phyloP scores from a whole-genome alignment of 2,888 invertebrate species.

The Drosophila paranaensis region DNA sequence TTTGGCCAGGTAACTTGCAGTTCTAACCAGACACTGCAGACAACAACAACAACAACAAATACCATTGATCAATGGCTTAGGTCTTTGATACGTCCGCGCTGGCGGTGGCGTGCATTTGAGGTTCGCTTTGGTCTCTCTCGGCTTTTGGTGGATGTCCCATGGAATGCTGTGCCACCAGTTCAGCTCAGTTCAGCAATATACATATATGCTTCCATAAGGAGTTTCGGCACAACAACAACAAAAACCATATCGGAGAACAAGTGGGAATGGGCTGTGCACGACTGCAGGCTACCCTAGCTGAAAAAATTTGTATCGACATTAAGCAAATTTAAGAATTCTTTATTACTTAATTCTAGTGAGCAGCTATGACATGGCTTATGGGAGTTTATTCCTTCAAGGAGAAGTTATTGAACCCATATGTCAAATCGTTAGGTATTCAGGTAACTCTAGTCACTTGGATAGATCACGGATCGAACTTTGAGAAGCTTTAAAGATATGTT shows the following conservation, averaged over 20 bases:
- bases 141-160: slow-evolving; percentile 77
- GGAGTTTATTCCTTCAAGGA: no score
- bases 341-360: no score
- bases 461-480: no score
- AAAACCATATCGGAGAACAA: slow-evolving; percentile 11
- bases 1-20: slow-evolving; percentile 75
- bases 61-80: slow-evolving; percentile 77
- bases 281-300: neutral
- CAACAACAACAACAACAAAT: slow-evolving; percentile 62
- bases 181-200: slow-evolving; percentile 65
- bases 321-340: no score
- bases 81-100: slow-evolving; percentile 76
- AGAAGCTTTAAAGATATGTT: no score
- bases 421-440: no score
- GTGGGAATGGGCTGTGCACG: neutral
- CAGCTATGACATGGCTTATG: no score
- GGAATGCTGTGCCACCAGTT: slow-evolving; percentile 77
- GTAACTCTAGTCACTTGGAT: no score
- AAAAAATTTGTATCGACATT: no score
- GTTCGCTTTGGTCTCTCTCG: slow-evolving; percentile 28
- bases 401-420: no score
- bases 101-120: slow-evolving; percentile 63
- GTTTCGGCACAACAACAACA: slow-evolving; percentile 40
- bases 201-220: slow-evolving; percentile 66
- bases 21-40: slow-evolving; percentile 76